Evolutionary conservation across 2,797 vertebrate genomes (phyloP).

Genomic region (Enteromius argenteus): DNA sequence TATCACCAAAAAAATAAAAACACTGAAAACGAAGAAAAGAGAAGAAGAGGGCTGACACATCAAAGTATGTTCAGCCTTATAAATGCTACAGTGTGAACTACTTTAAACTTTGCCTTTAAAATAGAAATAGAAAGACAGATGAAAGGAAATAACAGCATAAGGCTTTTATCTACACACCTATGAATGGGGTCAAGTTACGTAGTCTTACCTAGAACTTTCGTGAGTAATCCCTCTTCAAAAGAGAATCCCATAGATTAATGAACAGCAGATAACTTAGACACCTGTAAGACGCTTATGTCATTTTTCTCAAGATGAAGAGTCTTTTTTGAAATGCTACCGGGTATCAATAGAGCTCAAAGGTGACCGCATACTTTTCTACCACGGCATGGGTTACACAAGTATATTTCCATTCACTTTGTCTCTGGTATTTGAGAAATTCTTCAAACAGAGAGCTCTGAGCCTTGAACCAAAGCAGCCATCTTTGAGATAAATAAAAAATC

Average conservation of each 20-base stretch:
- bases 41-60: slow-evolving; percentile 11
- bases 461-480: not conserved
- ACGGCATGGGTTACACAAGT: not conserved
- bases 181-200: slow-evolving; percentile 6
- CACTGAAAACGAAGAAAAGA: not conserved
- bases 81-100: slow-evolving; percentile 33
- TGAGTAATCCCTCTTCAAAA: slow-evolving; percentile 31
- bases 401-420: slow-evolving; percentile 13
- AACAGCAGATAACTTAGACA: slow-evolving; percentile 22
- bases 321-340: slow-evolving; percentile 24
- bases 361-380: not conserved
- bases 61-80: slow-evolving; percentile 17
- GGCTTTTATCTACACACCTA: slow-evolving; percentile 23
- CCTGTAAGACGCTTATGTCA: not conserved
- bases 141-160: slow-evolving; percentile 14
- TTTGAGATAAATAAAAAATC: slow-evolving; percentile 9
- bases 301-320: slow-evolving; percentile 19
- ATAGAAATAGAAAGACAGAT: slow-evolving; percentile 16
- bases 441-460: not conserved
- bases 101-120: slow-evolving; percentile 30
- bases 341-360: slow-evolving; percentile 19
- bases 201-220: slow-evolving; percentile 35
- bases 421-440: slow-evolving; percentile 17
- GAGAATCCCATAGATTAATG: slow-evolving; percentile 5
- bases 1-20: not conserved